These are phyloP conservation scores for Ptyas mucosa DNA, from an alignment of 2,113 vertebrate genomes.

Conservation along the genomic window DNA sequence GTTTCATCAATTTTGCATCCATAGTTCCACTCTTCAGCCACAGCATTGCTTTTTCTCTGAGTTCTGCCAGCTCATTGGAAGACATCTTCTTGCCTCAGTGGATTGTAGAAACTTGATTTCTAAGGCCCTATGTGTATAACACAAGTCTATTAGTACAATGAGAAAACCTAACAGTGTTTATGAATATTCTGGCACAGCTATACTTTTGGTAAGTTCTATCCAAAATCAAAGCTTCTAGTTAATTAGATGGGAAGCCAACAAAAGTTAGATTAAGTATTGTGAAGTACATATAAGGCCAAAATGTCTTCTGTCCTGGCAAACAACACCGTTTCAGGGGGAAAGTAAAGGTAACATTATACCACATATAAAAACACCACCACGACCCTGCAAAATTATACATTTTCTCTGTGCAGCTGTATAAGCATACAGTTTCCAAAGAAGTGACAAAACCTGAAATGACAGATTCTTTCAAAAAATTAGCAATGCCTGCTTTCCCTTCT, in stretches of 20 bases:
- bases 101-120: neutral
- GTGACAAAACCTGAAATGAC: neutral
- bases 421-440: neutral
- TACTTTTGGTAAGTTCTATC: neutral
- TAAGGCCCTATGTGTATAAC: accelerated
- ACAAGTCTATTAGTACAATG: neutral
- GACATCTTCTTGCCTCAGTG: neutral
- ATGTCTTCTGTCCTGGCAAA: neutral
- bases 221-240: accelerated
- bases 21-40: neutral
- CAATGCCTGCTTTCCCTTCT: neutral
- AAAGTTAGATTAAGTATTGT: neutral
- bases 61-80: neutral
- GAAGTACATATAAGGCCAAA: neutral
- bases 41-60: neutral
- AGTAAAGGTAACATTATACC: neutral
- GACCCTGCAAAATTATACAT: neutral
- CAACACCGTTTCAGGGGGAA: neutral
- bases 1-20: neutral
- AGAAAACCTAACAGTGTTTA: neutral
- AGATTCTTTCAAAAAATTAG: neutral
- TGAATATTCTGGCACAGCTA: neutral
- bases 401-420: neutral
- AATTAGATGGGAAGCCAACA: neutral
- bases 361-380: neutral